phyloP scores from a whole-genome alignment of 2,113 vertebrate species.

The Corythornis vintsioides region DNA sequence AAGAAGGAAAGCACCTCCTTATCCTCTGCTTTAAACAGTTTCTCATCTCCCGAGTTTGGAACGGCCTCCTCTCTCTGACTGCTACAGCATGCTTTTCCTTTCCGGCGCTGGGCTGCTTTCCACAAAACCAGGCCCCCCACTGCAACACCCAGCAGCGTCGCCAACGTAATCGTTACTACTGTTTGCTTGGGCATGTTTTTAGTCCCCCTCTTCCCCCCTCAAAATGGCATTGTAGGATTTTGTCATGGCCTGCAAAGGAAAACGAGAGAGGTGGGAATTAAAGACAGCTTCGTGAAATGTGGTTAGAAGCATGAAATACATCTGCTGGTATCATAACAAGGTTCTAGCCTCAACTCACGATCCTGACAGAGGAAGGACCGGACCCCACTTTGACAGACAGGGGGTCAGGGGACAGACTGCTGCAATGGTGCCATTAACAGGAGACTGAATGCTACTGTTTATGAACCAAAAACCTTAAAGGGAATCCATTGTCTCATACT shows the following conservation, averaged over 20 bases:
- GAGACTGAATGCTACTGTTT: neutral
- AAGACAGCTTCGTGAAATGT: neutral
- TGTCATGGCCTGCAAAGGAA: conserved; percentile 58
- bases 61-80: neutral
- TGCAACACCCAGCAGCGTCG: conserved; percentile 82
- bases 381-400: neutral
- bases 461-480: neutral
- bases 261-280: conserved; percentile 7
- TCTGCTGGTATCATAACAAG: neutral
- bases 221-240: conserved; percentile 23
- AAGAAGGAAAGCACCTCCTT: conserved; percentile 27
- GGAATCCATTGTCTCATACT: neutral
- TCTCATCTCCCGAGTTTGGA: conserved; percentile 36
- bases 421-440: neutral
- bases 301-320: neutral
- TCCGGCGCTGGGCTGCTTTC: conserved; percentile 75
- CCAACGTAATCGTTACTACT: conserved; percentile 79
- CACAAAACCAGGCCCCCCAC: conserved; percentile 88
- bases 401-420: neutral
- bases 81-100: neutral
- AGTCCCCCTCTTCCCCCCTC: neutral
- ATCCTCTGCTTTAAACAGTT: conserved; percentile 32
- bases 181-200: conserved; percentile 84
- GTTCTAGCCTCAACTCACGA: neutral
- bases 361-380: neutral